Evolutionary conservation across 2,888 invertebrate genomes (phyloP).

Genomic region (Pseudolycoriella hygida): DNA sequence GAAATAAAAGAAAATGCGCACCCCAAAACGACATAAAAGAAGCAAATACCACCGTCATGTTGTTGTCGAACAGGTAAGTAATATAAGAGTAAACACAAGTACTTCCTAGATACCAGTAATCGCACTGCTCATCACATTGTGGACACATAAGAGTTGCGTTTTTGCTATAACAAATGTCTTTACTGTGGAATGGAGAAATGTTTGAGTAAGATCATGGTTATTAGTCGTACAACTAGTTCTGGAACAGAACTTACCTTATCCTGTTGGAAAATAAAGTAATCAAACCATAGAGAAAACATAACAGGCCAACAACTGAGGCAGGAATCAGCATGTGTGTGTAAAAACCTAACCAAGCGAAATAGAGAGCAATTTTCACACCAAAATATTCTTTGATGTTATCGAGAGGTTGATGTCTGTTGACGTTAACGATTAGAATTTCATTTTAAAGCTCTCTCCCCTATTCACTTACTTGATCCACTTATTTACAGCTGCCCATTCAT

Average conservation of each 20-base stretch:
- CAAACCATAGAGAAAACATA: slow-evolving; percentile 45
- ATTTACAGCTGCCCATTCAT: slow-evolving; percentile 51
- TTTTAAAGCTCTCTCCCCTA: background rate
- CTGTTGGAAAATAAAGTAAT: slow-evolving; percentile 31
- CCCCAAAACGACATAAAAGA: slow-evolving; percentile 70
- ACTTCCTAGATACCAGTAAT: slow-evolving; percentile 52
- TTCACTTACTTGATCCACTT: slow-evolving; percentile 41
- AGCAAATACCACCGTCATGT: slow-evolving; percentile 59
- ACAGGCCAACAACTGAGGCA: slow-evolving; percentile 45
- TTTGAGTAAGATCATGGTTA: slow-evolving; percentile 30
- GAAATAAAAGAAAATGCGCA: slow-evolving; percentile 15
- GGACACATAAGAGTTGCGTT: slow-evolving; percentile 60
- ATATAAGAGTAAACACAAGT: slow-evolving; percentile 54
- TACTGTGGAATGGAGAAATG: slow-evolving; percentile 19
- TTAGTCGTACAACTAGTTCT: slow-evolving; percentile 29
- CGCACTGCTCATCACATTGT: slow-evolving; percentile 55
- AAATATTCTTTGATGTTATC: slow-evolving; percentile 63
- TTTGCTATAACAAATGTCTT: slow-evolving; percentile 38
- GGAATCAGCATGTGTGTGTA: slow-evolving; percentile 71
- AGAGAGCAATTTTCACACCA: slow-evolving; percentile 58
- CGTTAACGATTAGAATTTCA: background rate
- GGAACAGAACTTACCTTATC: slow-evolving; percentile 19
- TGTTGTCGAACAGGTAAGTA: slow-evolving; percentile 70
- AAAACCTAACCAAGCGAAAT: slow-evolving; percentile 74
- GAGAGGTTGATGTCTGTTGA: slow-evolving; percentile 40